phyloP scores from a whole-genome alignment of 2,888 invertebrate genomes.

The Arge pagana region DNA sequence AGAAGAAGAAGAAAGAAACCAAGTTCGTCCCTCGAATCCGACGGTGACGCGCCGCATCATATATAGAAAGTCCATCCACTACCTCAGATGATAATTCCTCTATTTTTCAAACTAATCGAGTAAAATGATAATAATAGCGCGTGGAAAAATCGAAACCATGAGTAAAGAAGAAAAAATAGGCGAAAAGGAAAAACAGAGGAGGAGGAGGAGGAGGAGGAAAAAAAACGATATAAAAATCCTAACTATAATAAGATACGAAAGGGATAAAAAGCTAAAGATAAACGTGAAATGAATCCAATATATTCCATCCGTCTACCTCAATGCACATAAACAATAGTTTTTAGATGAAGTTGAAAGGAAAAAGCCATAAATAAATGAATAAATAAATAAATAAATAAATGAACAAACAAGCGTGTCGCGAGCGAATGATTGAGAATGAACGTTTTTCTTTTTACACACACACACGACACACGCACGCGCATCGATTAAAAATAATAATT shows the following conservation, averaged over 20 bases:
- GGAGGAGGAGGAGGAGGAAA: neutral
- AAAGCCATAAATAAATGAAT: neutral
- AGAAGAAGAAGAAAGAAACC: neutral
- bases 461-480: no score
- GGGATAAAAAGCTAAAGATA: neutral
- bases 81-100: conserved; percentile 46
- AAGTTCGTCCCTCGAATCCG: no score
- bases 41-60: neutral
- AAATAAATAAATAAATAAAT: neutral
- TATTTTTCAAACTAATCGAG: conserved; percentile 32
- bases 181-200: neutral
- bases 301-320: conserved; percentile 57
- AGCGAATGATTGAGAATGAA: no score
- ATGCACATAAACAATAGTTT: conserved; percentile 50
- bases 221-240: neutral
- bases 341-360: conserved; percentile 40
- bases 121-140: conserved; percentile 3
- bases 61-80: conserved; percentile 45
- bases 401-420: neutral
- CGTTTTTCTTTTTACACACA: no score
- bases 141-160: conserved; percentile 13
- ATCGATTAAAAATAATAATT: no score
- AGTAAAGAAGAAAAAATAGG: neutral
- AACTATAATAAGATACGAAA: conserved; percentile 1
- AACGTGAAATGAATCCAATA: conserved; percentile 9